Evolutionary conservation across 2,113 vertebrate genomes (phyloP), one percentile per base, ranked within the genome.

Genomic region (Lophochroa leadbeateri): DNA sequence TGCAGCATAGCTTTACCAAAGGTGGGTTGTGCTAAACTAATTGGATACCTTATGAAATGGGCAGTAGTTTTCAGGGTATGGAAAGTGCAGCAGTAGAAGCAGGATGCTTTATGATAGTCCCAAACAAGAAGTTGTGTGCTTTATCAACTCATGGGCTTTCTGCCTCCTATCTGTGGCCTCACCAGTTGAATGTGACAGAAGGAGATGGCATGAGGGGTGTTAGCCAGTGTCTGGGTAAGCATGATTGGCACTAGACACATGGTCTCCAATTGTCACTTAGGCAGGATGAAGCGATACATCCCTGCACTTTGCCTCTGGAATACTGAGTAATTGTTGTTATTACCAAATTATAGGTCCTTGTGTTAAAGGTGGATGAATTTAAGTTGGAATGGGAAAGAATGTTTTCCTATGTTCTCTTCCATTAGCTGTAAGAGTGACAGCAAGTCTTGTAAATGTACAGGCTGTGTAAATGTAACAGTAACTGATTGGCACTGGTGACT

Each of bases 21-120:
- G 33, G n/a, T 57, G 27, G 50, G 23, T 43, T 47, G 15, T 82
- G 50, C 52, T 67, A 19, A 24, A 4, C 29, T 44, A 24, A 25
- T 5, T 9, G 23, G 13, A 7, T 65, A 14, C 69, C 41, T 41
- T 6, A 0, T 50, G 61, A 71, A 69, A n/a, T 0, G 1, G 19
- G 29, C 37, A 61, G 5, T 16, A 63, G 47, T 71, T 79, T 50
- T 31, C 41, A 87, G 61, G 50, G 9, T 47, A 16, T 20, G n/a
- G 55, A 50, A 71, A 20, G 17, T 55, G 39, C 47, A 88, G 75
- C 35, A 47, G 71, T 41, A 60, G 47, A 68, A 46, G 68, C 76
- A 65, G 52, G 39, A 28, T 72, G 52, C 23, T 43, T 29, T 84
- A 19, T 61, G 31, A 4, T 10, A 39, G 27, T 61, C 35, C 31